phyloP scores from a whole-genome alignment of 2,113 vertebrate species.

The Pipa parva region DNA sequence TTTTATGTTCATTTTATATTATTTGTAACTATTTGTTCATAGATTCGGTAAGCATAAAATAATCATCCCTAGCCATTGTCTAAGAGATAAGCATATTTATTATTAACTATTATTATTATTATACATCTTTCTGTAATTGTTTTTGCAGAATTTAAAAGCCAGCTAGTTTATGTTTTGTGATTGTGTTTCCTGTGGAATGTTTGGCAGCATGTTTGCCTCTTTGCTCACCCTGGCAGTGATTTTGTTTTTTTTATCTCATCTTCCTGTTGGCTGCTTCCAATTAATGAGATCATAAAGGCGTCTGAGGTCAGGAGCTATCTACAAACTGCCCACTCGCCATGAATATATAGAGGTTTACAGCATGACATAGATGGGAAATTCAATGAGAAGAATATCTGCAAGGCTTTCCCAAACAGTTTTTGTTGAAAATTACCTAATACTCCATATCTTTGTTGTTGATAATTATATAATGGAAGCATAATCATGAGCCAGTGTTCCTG shows the following conservation, averaged over 20 bases:
- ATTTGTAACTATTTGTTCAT: too few species aligned
- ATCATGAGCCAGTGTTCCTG: too few species aligned
- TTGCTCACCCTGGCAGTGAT: constrained; percentile 47
- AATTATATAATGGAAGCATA: too few species aligned
- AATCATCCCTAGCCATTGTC: background rate
- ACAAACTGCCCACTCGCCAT: constrained; percentile 21
- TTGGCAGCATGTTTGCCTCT: constrained; percentile 41
- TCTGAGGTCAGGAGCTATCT: constrained; percentile 46
- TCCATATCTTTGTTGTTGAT: too few species aligned
- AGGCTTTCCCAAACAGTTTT: too few species aligned
- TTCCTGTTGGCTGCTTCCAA: background rate
- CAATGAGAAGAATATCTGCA: too few species aligned
- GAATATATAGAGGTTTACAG: constrained; percentile 5
- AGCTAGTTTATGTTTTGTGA: constrained; percentile 40
- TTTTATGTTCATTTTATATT: too few species aligned
- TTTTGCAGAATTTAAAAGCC: constrained; percentile 45
- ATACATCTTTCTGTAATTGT: constrained; percentile 49
- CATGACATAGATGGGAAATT: constrained; percentile 3
- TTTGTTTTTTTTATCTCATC: constrained; percentile 36
- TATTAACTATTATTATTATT: constrained; percentile 33
- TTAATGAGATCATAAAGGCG: constrained; percentile 32
- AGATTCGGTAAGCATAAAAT: too few species aligned
- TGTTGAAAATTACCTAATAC: too few species aligned
- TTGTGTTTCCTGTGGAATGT: constrained; percentile 48
- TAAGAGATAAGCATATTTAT: constrained; percentile 13